Base-by-base conservation (phyloP, 2,888 invertebrate genomes). In the Parapristionchus giblindavisi region DNA sequence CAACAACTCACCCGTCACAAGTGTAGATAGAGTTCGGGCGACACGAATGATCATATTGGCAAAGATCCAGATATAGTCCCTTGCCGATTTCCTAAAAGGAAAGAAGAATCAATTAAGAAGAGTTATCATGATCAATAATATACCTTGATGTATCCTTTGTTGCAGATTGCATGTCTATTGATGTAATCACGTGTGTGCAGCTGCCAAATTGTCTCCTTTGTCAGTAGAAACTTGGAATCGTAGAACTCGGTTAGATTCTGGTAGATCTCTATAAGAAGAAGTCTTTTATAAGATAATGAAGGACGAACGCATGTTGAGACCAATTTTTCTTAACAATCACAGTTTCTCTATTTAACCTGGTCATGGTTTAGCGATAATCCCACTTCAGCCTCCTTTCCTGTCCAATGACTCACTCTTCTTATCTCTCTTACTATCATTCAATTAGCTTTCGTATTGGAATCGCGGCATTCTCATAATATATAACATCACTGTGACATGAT, bases 41-140 rank as follows among this genome's bases (percentile, higher is more conserved):
- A 77, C 87, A 87, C 29, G 85, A 85, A 75, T 88, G 88, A 78
- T 88, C 86, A 71, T 88, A 88, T 2, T 84, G 82, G 70, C 88
- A 88, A 21, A 88, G 80, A 77, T 88, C 88, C 61, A 88, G 75
- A 68, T 88, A 88, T 8, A 88, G 80, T 3, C 88, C 88, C 71
- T 88, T 88, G 48, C 86, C 88, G 75, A 88, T 88, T 77, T 87
- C 87, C 78, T 83, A 71, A 24, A 66, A 40, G 2, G 4, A 63
- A 34, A 32, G 2, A 36, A 11, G 29, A 11, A 27, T 54, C 54
- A 21, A 54, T 11, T 8, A 11, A 14, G 11, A 54, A 11, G 11
- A 17, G 24, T 29, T 24, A 24, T 54, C 54, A n/a, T 54, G 8
- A 0, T 54, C n/a, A 54, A 54, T 2, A 11, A 8, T 21, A 8